Base-by-base conservation (phyloP, 1,140 invertebrate genomes). In the Leptinotarsa undecemlineata region DNA sequence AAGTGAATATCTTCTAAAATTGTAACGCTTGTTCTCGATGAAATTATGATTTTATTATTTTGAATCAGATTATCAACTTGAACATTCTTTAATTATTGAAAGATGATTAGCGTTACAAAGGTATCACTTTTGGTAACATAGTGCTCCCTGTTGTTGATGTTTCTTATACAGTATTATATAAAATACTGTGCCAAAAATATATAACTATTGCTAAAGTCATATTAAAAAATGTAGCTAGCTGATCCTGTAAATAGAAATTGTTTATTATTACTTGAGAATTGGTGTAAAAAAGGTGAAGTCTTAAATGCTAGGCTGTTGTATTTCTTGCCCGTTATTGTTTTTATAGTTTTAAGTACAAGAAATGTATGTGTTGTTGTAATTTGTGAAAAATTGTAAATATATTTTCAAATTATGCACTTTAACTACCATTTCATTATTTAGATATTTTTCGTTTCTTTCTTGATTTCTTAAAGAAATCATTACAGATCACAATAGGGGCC, bases 261-360 rank as follows among this genome's bases (percentile, higher is more conserved):
- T 74, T 76, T 77, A 74, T 73, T 77, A 67, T 70, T 74, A 74
- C 75, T 78, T 80, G 74, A 77, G 78, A 80, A 73, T 78, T 72
- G 77, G 76, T 76, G 75, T 81, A 77, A 78, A 79, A 80, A 80
- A 60, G 75, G 73, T 76, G 68, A 80, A 74, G 62, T 72, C 68
- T 68, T 72, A 69, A 75, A 78, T 79, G 72, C 70, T 83, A 82
- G 81, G 82, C 81, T 82, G 79, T 80, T 79, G 77, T 81, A 79
- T 82, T 80, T 83, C 82, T 83, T 83, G 82, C 82, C 82, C 80
- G 82, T 83, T 83, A 83, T 82, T 83, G 80, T 82, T 83, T 82
- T 83, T 79, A 81, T 82, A 83, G 80, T 82, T 83, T 77, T 82
- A 81, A 81, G 78, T 77, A 80, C 78, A 78, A 82, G 71, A 51